phyloP scores from a whole-genome alignment of 30 jellyfish, hydroid and myxozoan genomes.

The Aurelia coerulea region DNA sequence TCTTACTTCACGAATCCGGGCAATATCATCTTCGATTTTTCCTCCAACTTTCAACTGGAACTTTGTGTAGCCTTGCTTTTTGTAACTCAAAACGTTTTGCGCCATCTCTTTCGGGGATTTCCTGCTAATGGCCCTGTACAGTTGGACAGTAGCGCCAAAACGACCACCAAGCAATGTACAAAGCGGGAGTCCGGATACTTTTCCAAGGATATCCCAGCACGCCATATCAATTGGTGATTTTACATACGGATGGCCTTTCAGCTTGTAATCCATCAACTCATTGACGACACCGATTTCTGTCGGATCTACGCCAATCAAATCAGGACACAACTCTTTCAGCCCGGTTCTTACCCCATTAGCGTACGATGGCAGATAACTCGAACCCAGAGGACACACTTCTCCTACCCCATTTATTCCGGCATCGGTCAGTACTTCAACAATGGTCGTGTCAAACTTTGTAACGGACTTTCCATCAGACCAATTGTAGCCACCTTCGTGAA shows the following conservation, averaged over 20 bases:
- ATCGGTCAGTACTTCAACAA: slow-evolving; percentile 50
- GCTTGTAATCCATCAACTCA: slow-evolving; percentile 53
- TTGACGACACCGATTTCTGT: slow-evolving; percentile 55
- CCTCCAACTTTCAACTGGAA: slow-evolving; percentile 73
- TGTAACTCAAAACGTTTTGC: slow-evolving; percentile 35
- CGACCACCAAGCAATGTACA: slow-evolving; percentile 63
- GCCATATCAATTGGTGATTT: slow-evolving; percentile 73
- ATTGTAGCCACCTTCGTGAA: slow-evolving; percentile 50
- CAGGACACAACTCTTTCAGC: slow-evolving; percentile 31
- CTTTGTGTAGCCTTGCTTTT: slow-evolving; percentile 35
- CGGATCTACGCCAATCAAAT: slow-evolving; percentile 51
- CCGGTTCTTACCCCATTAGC: slow-evolving; percentile 73
- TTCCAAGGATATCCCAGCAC: slow-evolving; percentile 68
- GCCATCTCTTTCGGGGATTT: slow-evolving; percentile 54
- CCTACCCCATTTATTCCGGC: slow-evolving; percentile 63
- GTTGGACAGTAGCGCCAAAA: slow-evolving; percentile 56
- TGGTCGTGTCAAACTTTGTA: slow-evolving; percentile 50
- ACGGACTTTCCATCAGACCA: slow-evolving; percentile 75
- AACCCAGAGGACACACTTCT: slow-evolving; percentile 68
- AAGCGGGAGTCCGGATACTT: slow-evolving; percentile 42
- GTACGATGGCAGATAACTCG: slow-evolving; percentile 63
- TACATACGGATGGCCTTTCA: slow-evolving; percentile 72
- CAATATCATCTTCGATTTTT: slow-evolving; percentile 48
- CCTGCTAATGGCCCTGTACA: slow-evolving; percentile 57
- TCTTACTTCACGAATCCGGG: slow-evolving; percentile 56